These are phyloP conservation scores for Podabrus alpinus DNA, from an alignment of 2,888 invertebrate species.

Conservation along the genomic window DNA sequence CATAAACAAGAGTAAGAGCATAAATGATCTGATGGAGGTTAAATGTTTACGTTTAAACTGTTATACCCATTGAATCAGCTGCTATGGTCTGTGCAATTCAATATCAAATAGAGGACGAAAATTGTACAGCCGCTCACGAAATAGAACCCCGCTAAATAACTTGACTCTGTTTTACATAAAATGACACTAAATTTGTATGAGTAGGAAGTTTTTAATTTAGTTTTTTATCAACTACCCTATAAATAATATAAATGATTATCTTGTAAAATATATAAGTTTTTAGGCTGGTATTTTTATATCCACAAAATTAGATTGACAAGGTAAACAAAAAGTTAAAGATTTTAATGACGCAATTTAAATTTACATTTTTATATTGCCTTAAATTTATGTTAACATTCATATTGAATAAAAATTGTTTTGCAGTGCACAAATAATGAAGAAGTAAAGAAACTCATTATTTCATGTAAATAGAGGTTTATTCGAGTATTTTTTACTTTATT, in stretches of 20 bases:
- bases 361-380: background rate
- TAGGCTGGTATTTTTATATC: background rate
- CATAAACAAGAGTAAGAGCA: background rate
- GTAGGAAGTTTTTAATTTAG: conserved; percentile 21
- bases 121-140: conserved; percentile 12
- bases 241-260: conserved; percentile 22
- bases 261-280: conserved; percentile 20
- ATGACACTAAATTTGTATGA: conserved; percentile 23
- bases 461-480: background rate
- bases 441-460: background rate
- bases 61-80: conserved; percentile 19
- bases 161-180: conserved; percentile 22
- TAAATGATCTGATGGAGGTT: background rate
- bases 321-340: background rate
- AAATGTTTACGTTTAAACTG: conserved; percentile 20
- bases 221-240: conserved; percentile 21
- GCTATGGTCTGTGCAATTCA: conserved; percentile 12
- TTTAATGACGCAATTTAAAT: background rate
- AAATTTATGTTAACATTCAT: background rate
- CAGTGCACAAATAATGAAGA: background rate
- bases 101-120: conserved; percentile 18
- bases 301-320: background rate
- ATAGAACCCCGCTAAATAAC: conserved; percentile 8
- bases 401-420: background rate
- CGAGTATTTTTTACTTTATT: background rate